Conservation (phyloP, 2,797 vertebrate species). For the Lacerta agilis region DNA sequence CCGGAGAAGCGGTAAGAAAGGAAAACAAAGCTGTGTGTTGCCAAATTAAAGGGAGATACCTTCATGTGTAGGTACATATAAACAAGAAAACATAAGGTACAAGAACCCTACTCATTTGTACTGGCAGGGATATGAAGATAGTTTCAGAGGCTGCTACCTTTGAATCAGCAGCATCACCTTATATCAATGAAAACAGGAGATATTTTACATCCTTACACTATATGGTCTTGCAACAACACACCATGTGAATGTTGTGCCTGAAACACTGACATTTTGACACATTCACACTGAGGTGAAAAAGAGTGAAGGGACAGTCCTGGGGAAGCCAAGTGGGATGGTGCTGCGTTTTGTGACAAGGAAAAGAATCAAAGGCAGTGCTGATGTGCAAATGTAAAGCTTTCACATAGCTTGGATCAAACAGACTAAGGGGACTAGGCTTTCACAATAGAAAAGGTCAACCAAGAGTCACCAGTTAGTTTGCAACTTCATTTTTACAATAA, state of each 20-base stretch:
- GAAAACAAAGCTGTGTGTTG: background rate
- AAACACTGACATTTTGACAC: background rate
- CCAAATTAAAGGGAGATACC: background rate
- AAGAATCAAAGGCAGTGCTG: background rate
- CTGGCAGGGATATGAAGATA: background rate
- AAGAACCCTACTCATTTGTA: background rate
- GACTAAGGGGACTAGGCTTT: background rate
- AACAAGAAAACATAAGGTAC: background rate
- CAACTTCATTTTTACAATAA: conserved; percentile 14
- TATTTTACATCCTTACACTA: background rate
- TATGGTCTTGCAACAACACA: background rate
- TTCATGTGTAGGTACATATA: background rate
- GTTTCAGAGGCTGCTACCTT: background rate
- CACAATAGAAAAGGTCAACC: background rate
- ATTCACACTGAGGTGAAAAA: background rate
- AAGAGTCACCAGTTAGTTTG: conserved; percentile 39
- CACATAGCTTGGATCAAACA: background rate
- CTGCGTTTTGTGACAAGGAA: background rate
- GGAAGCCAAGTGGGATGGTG: background rate
- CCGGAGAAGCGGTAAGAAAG: too few relatives aligned
- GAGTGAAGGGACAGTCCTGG: background rate
- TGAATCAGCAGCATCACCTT: background rate
- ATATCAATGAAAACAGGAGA: background rate
- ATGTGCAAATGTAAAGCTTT: background rate
- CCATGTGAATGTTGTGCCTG: background rate